phyloP scores from a whole-genome alignment of 2,113 vertebrate species.

The Todiramphus chloris region DNA sequence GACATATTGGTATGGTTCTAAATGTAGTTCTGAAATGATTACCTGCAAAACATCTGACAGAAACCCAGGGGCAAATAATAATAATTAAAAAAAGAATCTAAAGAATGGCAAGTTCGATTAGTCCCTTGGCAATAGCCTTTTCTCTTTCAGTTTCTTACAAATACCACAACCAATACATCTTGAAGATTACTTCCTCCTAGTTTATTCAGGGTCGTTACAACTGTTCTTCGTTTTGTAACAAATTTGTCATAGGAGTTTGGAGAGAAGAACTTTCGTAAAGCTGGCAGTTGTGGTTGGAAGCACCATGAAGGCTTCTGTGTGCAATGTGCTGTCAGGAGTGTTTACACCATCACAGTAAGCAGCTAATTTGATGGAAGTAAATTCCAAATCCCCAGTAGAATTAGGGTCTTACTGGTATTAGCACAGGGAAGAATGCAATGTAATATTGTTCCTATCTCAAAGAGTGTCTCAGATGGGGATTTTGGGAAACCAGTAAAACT shows the following conservation, averaged over 20 bases:
- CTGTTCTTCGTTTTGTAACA: not conserved
- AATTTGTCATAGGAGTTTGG: not conserved
- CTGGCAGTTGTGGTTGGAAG: not conserved
- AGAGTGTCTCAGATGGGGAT: not conserved
- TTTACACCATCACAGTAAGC: not conserved
- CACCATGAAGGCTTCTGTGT: not conserved
- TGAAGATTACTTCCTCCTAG: not conserved
- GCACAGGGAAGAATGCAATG: not conserved
- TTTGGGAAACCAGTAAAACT: not conserved
- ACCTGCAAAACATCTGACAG: not conserved
- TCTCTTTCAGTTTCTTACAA: not conserved
- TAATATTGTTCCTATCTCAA: not conserved
- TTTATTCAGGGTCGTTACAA: not conserved
- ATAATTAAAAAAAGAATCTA: not conserved
- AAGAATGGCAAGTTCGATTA: not conserved
- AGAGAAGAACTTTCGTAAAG: not conserved
- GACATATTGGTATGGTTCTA: not conserved
- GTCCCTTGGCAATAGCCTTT: not conserved
- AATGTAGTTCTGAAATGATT: not conserved
- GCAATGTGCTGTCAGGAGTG: not conserved
- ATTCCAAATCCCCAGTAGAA: not conserved
- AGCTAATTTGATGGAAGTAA: not conserved
- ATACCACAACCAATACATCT: not conserved
- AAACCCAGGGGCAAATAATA: not conserved
- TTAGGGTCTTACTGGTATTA: not conserved